Percentiles rank a stretch among this genome's conserved stretches.
Evolutionary conservation across 2,797 vertebrate species (phyloP).

Genomic region (Pangasius sanitwongsei): DNA sequence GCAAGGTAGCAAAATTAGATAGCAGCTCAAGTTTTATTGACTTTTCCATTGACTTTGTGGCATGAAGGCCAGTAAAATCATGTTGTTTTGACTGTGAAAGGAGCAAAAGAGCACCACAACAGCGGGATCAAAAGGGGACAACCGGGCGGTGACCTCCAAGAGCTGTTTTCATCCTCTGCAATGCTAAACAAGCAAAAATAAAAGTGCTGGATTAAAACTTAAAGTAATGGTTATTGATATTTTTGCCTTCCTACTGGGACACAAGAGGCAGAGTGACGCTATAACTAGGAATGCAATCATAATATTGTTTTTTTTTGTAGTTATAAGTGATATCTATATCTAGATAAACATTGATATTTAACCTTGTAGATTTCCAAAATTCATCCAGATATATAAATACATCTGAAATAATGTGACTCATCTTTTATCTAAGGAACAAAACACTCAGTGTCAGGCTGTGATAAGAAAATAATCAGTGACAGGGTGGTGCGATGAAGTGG

Average conservation of each 20-base stretch:
- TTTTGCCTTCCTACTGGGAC: neutral
- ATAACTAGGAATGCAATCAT: neutral
- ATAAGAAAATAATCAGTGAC: too few species aligned
- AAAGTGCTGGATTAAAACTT: neutral
- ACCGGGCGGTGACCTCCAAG: neutral
- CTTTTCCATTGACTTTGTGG: conserved; percentile 59
- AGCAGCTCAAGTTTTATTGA: conserved; percentile 58
- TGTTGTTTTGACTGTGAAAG: conserved; percentile 52
- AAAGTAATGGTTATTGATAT: too few species aligned
- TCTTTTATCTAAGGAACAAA: neutral
- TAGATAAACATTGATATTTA: too few species aligned
- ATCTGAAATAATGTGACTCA: neutral
- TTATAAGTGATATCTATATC: too few species aligned
- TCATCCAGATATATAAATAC: too few species aligned
- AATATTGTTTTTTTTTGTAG: neutral
- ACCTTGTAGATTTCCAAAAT: too few species aligned
- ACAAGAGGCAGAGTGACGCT: neutral
- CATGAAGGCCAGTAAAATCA: conserved; percentile 56
- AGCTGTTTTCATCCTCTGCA: neutral
- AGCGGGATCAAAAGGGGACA: conserved; percentile 36
- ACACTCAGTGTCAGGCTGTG: too few species aligned
- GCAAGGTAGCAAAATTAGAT: conserved; percentile 56
- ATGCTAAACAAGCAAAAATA: conserved; percentile 11
- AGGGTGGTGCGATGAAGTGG: too few species aligned
- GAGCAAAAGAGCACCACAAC: conserved; percentile 34